These are phyloP conservation scores for Jacana jacana DNA, from an alignment of 2,113 vertebrate genomes.

Conservation along the genomic window DNA sequence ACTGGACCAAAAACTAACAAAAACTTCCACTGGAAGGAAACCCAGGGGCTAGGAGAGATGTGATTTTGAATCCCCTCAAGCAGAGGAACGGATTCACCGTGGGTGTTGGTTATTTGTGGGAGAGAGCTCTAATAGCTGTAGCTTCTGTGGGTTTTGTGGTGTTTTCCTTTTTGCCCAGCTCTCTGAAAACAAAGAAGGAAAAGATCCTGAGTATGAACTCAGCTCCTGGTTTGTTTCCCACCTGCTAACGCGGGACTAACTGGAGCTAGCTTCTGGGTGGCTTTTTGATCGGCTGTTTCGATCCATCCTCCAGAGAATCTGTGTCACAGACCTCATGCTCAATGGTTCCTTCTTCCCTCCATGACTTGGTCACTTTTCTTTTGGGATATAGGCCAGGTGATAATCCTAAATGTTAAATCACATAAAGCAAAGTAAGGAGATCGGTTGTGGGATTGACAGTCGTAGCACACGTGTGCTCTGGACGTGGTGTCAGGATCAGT, in stretches of 20 bases:
- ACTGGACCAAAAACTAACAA: background rate
- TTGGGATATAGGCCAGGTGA: background rate
- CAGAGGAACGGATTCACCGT: background rate
- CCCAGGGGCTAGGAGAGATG: background rate
- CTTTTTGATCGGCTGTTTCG: background rate
- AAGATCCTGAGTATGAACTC: background rate
- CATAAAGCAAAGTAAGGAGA: background rate
- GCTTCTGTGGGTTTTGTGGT: background rate
- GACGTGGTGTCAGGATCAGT: background rate
- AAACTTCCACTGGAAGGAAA: background rate
- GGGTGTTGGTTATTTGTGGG: background rate
- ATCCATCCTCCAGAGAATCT: no score
- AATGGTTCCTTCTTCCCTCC: background rate
- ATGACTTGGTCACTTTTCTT: background rate
- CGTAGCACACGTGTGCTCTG: background rate
- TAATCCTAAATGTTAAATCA: background rate
- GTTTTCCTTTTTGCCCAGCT: background rate
- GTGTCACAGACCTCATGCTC: background rate
- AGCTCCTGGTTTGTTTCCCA: background rate
- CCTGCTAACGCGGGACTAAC: background rate
- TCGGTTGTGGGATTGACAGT: background rate
- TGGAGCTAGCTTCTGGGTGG: background rate
- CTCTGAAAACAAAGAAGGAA: background rate
- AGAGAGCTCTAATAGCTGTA: background rate
- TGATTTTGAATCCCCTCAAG: background rate